phyloP scores from a whole-genome alignment of 2,888 invertebrate species.

The Zootermopsis nevadensis region DNA sequence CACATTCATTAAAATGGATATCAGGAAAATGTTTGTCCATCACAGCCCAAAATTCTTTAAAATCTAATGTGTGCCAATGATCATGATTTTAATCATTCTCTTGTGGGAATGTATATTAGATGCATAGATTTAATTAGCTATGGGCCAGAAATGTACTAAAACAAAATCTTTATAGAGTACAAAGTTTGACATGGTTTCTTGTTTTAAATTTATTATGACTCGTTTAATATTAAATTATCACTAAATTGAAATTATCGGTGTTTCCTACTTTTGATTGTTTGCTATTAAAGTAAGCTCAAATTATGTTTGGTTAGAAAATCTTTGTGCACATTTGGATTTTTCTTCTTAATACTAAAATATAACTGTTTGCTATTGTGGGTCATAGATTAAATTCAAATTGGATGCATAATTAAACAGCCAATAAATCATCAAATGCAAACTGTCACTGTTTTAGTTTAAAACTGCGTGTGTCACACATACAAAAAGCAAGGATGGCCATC shows the following conservation, averaged over 20 bases:
- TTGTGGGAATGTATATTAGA: neutral
- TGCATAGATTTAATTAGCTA: neutral
- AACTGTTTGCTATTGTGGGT: neutral
- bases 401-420: neutral
- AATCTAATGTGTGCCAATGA: too few relatives aligned
- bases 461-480: neutral
- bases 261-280: too few relatives aligned
- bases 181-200: neutral
- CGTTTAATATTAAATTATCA: neutral
- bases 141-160: neutral
- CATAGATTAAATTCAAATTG: neutral
- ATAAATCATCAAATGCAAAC: neutral
- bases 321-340: too few relatives aligned
- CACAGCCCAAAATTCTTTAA: too few relatives aligned
- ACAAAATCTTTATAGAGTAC: neutral
- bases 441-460: neutral
- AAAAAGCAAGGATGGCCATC: neutral
- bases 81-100: too few relatives aligned
- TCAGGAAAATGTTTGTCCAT: too few relatives aligned
- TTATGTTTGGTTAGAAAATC: too few relatives aligned
- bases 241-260: neutral
- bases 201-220: neutral
- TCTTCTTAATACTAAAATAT: too few relatives aligned
- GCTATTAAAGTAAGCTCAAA: too few relatives aligned
- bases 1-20: too few relatives aligned